Conservation (phyloP, 2,888 invertebrate genomes). For the Augiades crinisus region DNA sequence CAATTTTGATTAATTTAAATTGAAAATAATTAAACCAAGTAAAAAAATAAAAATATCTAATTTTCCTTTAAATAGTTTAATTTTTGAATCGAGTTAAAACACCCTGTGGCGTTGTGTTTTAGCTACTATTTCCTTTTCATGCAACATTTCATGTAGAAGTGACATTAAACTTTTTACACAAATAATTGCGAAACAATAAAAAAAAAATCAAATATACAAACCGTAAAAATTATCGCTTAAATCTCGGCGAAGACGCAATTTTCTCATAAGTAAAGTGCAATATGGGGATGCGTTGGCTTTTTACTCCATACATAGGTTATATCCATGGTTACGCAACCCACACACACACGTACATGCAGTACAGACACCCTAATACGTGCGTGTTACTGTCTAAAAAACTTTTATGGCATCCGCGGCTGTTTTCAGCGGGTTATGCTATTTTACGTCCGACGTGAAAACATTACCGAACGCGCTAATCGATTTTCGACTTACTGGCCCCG, state of each 20-base stretch:
- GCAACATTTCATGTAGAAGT: no score
- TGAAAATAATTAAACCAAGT: no score
- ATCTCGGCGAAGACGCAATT: not conserved
- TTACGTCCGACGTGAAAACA: conserved; percentile 72
- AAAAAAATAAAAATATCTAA: no score
- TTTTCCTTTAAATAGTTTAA: no score
- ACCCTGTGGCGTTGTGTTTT: no score
- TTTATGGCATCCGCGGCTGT: conserved; percentile 60
- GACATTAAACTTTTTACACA: no score
- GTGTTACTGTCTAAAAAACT: conserved; percentile 47
- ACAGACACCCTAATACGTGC: conserved; percentile 43
- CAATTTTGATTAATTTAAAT: no score
- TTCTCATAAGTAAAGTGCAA: not conserved
- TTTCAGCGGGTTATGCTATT: conserved; percentile 64
- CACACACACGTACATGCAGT: conserved; percentile 35
- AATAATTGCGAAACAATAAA: no score
- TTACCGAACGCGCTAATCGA: conserved; percentile 70
- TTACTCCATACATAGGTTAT: not conserved
- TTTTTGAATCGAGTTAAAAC: no score
- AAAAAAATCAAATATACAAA: not conserved
- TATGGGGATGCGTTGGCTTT: not conserved
- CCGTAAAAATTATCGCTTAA: not conserved
- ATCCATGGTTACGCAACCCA: conserved; percentile 54
- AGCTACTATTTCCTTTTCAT: no score
- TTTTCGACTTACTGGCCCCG: conserved; percentile 61